Evolutionary conservation across 2,888 invertebrate genomes (phyloP).

Genomic region (Rhyacophila evoluta): DNA sequence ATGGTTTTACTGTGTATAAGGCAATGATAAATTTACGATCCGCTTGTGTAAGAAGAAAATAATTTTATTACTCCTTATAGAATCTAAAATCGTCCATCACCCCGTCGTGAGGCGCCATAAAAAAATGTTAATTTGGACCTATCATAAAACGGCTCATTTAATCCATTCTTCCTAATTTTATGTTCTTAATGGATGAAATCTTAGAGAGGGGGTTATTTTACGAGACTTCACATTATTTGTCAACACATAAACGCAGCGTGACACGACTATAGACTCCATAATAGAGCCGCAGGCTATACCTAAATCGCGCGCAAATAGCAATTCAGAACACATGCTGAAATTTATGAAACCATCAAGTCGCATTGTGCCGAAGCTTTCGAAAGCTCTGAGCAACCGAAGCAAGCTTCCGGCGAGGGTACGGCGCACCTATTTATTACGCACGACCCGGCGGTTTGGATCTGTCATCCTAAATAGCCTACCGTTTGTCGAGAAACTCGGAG

Average conservation of each 20-base stretch:
- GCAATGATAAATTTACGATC: background rate
- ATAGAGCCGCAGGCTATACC: background rate
- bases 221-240: slow-evolving; percentile 41
- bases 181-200: slow-evolving; percentile 28
- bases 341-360: slow-evolving; percentile 37
- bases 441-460: slow-evolving; percentile 38
- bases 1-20: background rate
- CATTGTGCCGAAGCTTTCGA: slow-evolving; percentile 27
- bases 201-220: slow-evolving; percentile 33
- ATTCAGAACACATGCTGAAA: slow-evolving; percentile 31
- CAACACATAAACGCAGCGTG: slow-evolving; percentile 43
- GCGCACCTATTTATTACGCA: slow-evolving; percentile 39
- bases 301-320: slow-evolving; percentile 30
- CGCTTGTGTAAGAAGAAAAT: background rate
- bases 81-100: background rate
- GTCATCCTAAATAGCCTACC: slow-evolving; percentile 44
- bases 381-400: slow-evolving; percentile 5
- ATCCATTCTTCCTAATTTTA: slow-evolving; percentile 37
- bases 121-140: background rate
- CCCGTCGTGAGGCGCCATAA: background rate
- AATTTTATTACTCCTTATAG: background rate
- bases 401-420: slow-evolving; percentile 16
- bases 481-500: slow-evolving; percentile 38
- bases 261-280: slow-evolving; percentile 37
- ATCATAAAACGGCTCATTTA: slow-evolving; percentile 35